phyloP scores from a whole-genome alignment of 2,797 vertebrate species.

The Corythornis leucogaster region DNA sequence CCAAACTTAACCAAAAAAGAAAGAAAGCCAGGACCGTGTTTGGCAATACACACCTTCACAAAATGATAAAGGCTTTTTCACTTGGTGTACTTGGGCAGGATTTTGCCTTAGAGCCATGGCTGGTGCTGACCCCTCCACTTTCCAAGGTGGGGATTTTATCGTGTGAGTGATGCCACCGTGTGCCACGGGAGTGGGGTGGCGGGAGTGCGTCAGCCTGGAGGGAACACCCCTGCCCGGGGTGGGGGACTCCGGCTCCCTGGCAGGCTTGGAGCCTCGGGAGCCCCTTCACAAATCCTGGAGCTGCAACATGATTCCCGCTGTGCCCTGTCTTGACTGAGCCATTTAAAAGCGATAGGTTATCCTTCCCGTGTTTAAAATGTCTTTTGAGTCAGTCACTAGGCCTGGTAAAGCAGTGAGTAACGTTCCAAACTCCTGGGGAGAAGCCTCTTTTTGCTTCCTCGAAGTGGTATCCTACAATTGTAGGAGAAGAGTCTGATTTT shows the following conservation, averaged over 20 bases:
- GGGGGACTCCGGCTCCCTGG: background rate
- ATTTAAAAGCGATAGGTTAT: background rate
- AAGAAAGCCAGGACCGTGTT: background rate
- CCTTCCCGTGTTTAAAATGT: background rate
- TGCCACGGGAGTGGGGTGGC: background rate
- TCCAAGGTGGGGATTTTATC: background rate
- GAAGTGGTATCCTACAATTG: background rate
- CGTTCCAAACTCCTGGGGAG: background rate
- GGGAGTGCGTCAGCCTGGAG: background rate
- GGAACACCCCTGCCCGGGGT: background rate
- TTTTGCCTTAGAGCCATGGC: rapidly evolving
- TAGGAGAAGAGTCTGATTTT: background rate
- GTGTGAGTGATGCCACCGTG: background rate
- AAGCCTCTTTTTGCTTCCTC: background rate
- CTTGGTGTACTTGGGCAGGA: rapidly evolving
- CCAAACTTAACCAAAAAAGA: too few relatives aligned
- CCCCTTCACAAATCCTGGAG: background rate
- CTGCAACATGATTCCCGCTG: background rate
- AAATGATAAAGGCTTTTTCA: background rate
- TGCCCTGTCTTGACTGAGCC: background rate
- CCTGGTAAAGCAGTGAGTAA: background rate
- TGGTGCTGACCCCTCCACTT: background rate
- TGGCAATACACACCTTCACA: background rate
- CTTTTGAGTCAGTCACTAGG: background rate
- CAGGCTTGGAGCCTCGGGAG: rapidly evolving